Evolutionary conservation across 2,888 invertebrate species (phyloP).

Genomic region (Xanthorhoe designata): DNA sequence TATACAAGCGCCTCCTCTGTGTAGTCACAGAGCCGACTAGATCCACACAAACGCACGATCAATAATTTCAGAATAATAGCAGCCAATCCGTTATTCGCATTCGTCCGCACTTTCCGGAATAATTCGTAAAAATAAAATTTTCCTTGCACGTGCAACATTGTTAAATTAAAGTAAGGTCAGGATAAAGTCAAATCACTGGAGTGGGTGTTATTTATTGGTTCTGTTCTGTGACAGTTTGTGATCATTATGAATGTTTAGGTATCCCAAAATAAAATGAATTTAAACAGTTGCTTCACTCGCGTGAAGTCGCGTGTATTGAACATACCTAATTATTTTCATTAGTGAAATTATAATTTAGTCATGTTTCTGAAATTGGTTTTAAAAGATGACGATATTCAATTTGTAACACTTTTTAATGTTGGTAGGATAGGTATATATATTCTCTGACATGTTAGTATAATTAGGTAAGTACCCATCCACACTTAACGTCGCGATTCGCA

Average conservation of each 20-base stretch:
- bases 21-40: constrained; percentile 49
- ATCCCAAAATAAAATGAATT: constrained; percentile 15
- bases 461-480: too few species aligned
- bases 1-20: constrained; percentile 53
- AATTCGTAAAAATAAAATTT: constrained; percentile 75
- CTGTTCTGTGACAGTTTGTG: constrained; percentile 41
- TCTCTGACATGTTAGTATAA: too few species aligned
- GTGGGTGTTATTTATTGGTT: constrained; percentile 42
- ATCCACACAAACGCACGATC: constrained; percentile 53
- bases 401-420: too few species aligned
- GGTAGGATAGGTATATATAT: too few species aligned
- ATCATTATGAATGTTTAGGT: constrained; percentile 8
- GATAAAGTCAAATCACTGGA: constrained; percentile 66
- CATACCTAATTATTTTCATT: neutral
- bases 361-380: too few species aligned
- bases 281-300: neutral
- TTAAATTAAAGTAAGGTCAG: constrained; percentile 76
- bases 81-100: constrained; percentile 81
- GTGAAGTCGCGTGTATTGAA: neutral
- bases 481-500: too few species aligned
- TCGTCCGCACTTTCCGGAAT: constrained; percentile 80
- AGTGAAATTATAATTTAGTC: too few species aligned
- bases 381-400: too few species aligned
- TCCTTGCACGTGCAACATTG: constrained; percentile 58
- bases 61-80: constrained; percentile 75